A percentile compares a stretch with the other conserved stretches of the same genome.
Conservation (phyloP, 1,140 invertebrate species). For the Diorhabda carinulata region DNA sequence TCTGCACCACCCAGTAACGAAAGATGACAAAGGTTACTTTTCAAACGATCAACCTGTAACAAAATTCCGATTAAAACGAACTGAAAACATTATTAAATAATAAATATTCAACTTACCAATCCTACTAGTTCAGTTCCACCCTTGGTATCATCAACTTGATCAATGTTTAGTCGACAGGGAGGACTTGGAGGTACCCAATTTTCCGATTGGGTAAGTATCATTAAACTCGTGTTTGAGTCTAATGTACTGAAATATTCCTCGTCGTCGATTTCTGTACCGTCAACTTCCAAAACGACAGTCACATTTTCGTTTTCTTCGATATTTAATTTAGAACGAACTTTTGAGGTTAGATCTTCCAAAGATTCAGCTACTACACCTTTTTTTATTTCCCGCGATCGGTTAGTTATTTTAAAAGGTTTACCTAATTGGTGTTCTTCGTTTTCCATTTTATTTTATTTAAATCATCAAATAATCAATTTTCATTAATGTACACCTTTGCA, state of each 20-base stretch:
- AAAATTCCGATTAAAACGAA: not conserved
- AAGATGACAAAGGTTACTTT: constrained; percentile 74
- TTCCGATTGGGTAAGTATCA: constrained; percentile 70
- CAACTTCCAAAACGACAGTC: constrained; percentile 66
- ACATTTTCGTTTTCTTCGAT: constrained; percentile 45
- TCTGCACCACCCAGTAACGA: constrained; percentile 75
- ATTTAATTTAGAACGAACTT: constrained; percentile 63
- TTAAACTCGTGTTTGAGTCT: constrained; percentile 75
- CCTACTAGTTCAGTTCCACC: constrained; percentile 53
- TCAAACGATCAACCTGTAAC: constrained; percentile 56
- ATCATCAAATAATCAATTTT: constrained; percentile 4
- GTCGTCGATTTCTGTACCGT: constrained; percentile 85
- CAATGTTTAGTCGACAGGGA: constrained; percentile 56
- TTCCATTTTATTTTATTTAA: constrained; percentile 34
- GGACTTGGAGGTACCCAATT: constrained; percentile 60
- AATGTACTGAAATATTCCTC: constrained; percentile 83
- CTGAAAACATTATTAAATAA: not conserved
- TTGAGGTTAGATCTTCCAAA: constrained; percentile 67
- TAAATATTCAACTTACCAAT: constrained; percentile 50
- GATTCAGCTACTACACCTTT: constrained; percentile 75
- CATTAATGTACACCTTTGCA: not conserved
- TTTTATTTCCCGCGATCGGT: constrained; percentile 69
- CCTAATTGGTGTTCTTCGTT: constrained; percentile 36
- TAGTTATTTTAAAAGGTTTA: constrained; percentile 63
- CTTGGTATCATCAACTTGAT: constrained; percentile 65